These are phyloP conservation scores for Anguilla rostrata DNA, from an alignment of 2,113 vertebrate species.

Conservation along the genomic window DNA sequence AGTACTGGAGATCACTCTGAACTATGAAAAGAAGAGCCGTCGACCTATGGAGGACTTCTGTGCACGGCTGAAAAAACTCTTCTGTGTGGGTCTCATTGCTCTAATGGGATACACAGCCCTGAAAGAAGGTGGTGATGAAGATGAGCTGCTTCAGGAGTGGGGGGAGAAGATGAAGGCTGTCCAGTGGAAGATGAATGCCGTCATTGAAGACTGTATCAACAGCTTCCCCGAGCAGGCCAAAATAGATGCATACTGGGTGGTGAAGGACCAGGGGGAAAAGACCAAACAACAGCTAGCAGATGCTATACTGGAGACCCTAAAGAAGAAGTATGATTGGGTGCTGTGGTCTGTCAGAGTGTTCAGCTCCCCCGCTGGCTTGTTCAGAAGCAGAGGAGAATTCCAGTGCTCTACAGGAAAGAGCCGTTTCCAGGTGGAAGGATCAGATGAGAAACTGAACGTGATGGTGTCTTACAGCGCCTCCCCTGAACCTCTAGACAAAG, in stretches of 20 bases:
- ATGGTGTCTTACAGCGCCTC: conserved; percentile 71
- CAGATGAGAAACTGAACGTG: conserved; percentile 61
- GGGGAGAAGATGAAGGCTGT: conserved; percentile 65
- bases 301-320: conserved; percentile 54
- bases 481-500: conserved; percentile 62
- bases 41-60: conserved; percentile 70
- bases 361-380: conserved; percentile 50
- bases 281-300: conserved; percentile 64
- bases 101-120: conserved; percentile 68
- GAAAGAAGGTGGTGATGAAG: conserved; percentile 60
- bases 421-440: conserved; percentile 62
- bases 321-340: conserved; percentile 72
- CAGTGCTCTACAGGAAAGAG: conserved; percentile 62
- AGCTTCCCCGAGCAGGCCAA: conserved; percentile 67
- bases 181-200: conserved; percentile 64
- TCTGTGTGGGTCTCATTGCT: conserved; percentile 72
- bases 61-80: conserved; percentile 68
- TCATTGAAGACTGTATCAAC: conserved; percentile 68
- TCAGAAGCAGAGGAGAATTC: conserved; percentile 55
- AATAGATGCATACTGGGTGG: conserved; percentile 52
- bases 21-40: conserved; percentile 72
- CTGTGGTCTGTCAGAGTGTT: conserved; percentile 71
- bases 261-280: conserved; percentile 51
- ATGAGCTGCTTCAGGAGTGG: conserved; percentile 63
- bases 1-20: conserved; percentile 66